Evolutionary conservation across 2,888 invertebrate species (phyloP).

Genomic region (Mystacides longicornis): DNA sequence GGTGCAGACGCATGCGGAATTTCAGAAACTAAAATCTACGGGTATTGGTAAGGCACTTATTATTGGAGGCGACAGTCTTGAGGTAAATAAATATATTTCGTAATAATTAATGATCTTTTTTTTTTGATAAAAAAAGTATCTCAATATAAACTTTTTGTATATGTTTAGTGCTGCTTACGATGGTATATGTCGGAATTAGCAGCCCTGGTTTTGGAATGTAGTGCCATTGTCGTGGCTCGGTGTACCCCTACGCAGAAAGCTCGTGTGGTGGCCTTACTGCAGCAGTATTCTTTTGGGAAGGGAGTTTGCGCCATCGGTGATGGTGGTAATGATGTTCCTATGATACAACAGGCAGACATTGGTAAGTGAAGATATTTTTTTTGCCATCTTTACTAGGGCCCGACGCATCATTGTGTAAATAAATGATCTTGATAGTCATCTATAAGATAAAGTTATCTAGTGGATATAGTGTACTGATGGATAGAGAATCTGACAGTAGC

Average conservation of each 20-base stretch:
- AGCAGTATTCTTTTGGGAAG: slow-evolving; percentile 29
- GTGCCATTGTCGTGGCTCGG: slow-evolving; percentile 84
- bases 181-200: slow-evolving; percentile 65
- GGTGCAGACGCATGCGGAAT: slow-evolving; percentile 35
- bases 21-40: slow-evolving; percentile 27
- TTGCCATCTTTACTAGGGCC: too few species aligned
- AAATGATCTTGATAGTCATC: too few species aligned
- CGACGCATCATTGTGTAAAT: too few species aligned
- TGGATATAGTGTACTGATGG: too few species aligned
- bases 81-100: slow-evolving; percentile 31
- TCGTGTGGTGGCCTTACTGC: slow-evolving; percentile 50
- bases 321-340: slow-evolving; percentile 92
- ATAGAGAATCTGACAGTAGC: too few species aligned
- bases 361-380: too few species aligned
- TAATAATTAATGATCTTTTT: neutral
- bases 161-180: slow-evolving; percentile 53
- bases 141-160: neutral
- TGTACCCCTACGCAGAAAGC: slow-evolving; percentile 91
- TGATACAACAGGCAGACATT: slow-evolving; percentile 96
- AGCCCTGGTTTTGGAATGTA: slow-evolving; percentile 60
- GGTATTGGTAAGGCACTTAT: slow-evolving; percentile 36
- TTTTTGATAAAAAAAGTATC: neutral
- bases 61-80: slow-evolving; percentile 44
- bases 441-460: too few species aligned
- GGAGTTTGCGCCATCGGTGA: slow-evolving; percentile 95